Evolutionary conservation across 92 coral and sea anemone genomes (phyloP), one percentile per base, ranked within the genome.

Genomic region (Blastomussa wellsi): DNA sequence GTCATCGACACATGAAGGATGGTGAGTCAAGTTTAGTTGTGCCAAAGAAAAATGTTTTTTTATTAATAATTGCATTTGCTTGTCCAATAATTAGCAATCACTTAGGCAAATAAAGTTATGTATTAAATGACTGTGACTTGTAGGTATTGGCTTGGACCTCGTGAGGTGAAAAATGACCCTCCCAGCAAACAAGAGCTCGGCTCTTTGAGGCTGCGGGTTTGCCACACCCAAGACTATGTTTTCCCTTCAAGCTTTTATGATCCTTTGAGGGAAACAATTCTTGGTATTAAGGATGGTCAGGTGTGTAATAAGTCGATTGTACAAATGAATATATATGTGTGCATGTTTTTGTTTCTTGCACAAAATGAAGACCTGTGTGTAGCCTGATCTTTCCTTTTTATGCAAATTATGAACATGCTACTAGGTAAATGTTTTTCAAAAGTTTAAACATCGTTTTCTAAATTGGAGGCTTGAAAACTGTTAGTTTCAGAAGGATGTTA

Each of bases 111-210:
- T 26, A 0, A 57, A 57, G 29, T 24, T 51, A 22, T 14, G 20
- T 14, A 14, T 51, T 26, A 5, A 26, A 7, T 57, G 9, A 57
- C 10, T 10, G n/a, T 8, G 9, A 44, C 62, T 32, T 20, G 38
- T 24, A 93, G 97, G 97, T 93, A 93, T 72, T 93, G 97, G 97
- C 88, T 93, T 14, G 97, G 97, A 20, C 97, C 97, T 22, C 90
- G 94, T 38, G 93, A 93, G 87, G 97, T 91, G 29, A 92, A 89
- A 82, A 47, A 76, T 28, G 82, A 83, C 65, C 87, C 93, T 10
- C 72, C 76, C 37, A 53, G 84, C 57, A 93, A 90, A 64, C 93
- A 86, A 67, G 85, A 86, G 13, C 81, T 91, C 32, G 97, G 97
- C 11, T 91, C 94, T 31, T 24, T 93, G 59, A 91, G 97, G 26